Evolutionary conservation across 2,888 invertebrate genomes (phyloP).

Genomic region (Hyppa rectilinea): DNA sequence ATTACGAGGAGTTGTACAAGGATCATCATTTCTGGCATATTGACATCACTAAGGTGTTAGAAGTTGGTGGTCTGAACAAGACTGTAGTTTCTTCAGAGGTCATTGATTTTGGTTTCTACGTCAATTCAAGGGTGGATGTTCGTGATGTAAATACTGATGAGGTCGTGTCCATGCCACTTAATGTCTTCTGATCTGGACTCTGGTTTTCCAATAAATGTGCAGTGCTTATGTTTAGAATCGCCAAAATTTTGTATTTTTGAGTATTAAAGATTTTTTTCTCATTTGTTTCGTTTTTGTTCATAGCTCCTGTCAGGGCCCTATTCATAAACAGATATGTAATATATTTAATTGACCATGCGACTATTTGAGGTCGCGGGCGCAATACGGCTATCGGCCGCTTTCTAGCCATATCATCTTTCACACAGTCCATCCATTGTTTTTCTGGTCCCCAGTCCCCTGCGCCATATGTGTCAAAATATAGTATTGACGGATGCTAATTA

Average conservation of each 20-base stretch:
- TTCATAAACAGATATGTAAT: too few species aligned
- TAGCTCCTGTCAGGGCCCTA: too few species aligned
- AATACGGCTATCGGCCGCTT: too few species aligned
- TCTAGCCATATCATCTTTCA: too few species aligned
- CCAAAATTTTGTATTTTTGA: not conserved
- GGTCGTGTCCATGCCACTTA: conserved; percentile 1
- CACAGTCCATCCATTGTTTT: too few species aligned
- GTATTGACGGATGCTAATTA: too few species aligned
- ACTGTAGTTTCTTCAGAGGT: conserved; percentile 60
- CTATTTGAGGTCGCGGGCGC: too few species aligned
- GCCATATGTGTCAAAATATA: too few species aligned
- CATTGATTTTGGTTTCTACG: conserved; percentile 69
- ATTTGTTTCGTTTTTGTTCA: not conserved
- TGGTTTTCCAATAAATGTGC: not conserved
- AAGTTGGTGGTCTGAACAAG: conserved; percentile 54
- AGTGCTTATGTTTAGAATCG: not conserved
- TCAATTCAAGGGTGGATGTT: conserved; percentile 58
- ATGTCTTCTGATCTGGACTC: conserved; percentile 15
- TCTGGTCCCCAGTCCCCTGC: too few species aligned
- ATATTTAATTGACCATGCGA: too few species aligned
- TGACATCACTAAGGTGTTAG: conserved; percentile 66
- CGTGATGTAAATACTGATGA: conserved; percentile 37
- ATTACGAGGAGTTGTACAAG: conserved; percentile 65
- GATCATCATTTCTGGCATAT: conserved; percentile 75
- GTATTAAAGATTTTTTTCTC: not conserved